Conservation (phyloP, 1,140 invertebrate species). For the Aphaenogaster floridana region DNA sequence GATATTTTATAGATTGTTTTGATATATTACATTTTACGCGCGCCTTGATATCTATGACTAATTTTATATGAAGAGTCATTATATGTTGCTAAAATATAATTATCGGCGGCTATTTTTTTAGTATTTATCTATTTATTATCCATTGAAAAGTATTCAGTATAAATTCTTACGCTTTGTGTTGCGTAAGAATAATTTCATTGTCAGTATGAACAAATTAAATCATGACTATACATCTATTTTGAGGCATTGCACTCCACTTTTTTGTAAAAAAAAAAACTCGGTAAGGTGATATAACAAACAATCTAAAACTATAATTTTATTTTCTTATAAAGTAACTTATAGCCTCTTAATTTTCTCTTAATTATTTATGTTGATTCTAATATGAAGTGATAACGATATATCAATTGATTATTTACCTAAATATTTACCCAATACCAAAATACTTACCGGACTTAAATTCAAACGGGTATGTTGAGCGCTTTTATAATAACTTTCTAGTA, state of each 20-base stretch:
- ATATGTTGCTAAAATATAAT: conserved; percentile 2
- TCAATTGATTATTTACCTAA: background rate
- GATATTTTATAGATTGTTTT: background rate
- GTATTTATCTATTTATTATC: background rate
- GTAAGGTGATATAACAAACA: background rate
- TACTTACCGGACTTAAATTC: conserved; percentile 84
- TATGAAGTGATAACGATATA: background rate
- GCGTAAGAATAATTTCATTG: background rate
- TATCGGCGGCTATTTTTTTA: background rate
- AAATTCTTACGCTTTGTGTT: background rate
- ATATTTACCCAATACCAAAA: background rate
- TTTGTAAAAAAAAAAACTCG: background rate
- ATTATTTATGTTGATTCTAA: background rate
- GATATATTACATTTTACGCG: background rate
- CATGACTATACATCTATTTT: background rate
- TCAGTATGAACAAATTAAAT: background rate
- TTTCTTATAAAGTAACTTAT: background rate
- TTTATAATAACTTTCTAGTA: conserved; percentile 79
- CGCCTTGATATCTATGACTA: background rate
- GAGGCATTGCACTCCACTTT: background rate
- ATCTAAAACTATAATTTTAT: background rate
- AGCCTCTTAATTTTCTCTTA: background rate
- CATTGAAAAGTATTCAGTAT: background rate
- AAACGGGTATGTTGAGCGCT: conserved; percentile 80
- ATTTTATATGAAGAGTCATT: too few species aligned